Percentiles rank a stretch among this genome's conserved stretches.
These are phyloP conservation scores for Galago senegalensis DNA, from an alignment of 2,797 vertebrate species.

Conservation along the genomic window DNA sequence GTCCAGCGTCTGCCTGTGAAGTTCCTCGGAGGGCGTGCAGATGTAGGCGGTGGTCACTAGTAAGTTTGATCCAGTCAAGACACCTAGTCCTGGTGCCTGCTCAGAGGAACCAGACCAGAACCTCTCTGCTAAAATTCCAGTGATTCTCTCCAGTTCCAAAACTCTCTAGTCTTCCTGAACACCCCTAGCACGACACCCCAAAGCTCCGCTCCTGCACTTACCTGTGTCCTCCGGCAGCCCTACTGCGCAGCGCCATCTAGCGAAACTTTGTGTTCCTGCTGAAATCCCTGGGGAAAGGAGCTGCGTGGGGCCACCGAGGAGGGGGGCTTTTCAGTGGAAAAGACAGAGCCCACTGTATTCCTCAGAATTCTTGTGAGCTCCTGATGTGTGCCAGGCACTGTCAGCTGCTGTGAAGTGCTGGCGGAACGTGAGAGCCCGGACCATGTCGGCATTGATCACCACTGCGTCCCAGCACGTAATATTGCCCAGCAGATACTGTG, in stretches of 20 bases:
- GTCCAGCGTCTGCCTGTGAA: not conserved
- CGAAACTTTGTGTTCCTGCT: not conserved
- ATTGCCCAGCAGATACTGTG: not conserved
- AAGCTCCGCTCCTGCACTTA: not conserved
- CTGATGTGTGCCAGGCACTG: not conserved
- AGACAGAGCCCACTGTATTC: not conserved
- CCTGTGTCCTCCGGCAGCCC: rapidly evolving
- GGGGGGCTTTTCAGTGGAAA: not conserved
- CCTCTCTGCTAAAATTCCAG: not conserved
- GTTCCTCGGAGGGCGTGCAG: not conserved
- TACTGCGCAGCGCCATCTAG: slow-evolving; percentile 54
- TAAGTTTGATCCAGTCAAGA: not conserved
- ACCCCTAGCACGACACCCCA: not conserved
- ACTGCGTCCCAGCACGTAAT: not conserved
- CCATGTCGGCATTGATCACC: not conserved
- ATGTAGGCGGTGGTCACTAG: not conserved
- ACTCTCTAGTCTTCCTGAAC: not conserved
- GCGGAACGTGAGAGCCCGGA: not conserved
- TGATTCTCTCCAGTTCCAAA: not conserved
- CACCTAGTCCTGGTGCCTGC: not conserved
- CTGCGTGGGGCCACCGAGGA: too few relatives aligned
- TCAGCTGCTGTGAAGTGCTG: not conserved
- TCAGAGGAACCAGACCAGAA: not conserved
- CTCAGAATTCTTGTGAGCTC: not conserved
- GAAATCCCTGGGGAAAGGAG: not conserved